Percentiles rank a stretch among this genome's conserved stretches.
Conservation (phyloP, 2,113 vertebrate species). For the Perccottus glenii region DNA sequence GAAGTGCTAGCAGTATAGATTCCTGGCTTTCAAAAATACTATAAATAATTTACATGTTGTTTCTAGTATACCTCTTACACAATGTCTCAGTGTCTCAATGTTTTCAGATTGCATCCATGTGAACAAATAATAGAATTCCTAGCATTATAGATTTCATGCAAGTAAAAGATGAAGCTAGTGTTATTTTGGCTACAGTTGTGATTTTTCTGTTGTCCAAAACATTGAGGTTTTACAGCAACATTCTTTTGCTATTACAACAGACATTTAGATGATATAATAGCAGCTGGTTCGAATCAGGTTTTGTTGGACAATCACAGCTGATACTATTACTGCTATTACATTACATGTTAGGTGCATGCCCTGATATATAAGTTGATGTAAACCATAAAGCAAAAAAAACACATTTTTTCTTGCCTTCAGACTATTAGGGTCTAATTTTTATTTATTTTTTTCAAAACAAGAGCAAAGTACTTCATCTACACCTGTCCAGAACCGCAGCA, state of each 20-base stretch:
- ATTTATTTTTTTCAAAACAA: no score
- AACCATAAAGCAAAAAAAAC: background rate
- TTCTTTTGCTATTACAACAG: constrained; percentile 1
- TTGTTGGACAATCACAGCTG: background rate
- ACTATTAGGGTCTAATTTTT: no score
- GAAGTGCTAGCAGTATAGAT: background rate
- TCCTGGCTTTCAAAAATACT: background rate
- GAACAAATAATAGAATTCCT: background rate
- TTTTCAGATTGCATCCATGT: background rate
- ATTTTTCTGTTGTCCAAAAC: background rate
- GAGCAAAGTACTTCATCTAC: no score
- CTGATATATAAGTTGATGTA: background rate
- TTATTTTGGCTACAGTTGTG: background rate
- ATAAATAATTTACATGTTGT: background rate
- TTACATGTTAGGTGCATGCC: background rate
- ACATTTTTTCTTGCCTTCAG: no score
- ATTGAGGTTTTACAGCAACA: background rate
- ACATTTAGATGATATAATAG: background rate
- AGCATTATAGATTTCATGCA: background rate
- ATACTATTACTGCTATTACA: background rate
- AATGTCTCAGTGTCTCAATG: background rate
- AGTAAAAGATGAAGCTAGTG: constrained; percentile 2
- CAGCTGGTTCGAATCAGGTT: no score
- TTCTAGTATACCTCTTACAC: background rate
- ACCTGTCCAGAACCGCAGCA: no score